phyloP scores from a whole-genome alignment of 2,797 vertebrate species.

The Menidia menidia region DNA sequence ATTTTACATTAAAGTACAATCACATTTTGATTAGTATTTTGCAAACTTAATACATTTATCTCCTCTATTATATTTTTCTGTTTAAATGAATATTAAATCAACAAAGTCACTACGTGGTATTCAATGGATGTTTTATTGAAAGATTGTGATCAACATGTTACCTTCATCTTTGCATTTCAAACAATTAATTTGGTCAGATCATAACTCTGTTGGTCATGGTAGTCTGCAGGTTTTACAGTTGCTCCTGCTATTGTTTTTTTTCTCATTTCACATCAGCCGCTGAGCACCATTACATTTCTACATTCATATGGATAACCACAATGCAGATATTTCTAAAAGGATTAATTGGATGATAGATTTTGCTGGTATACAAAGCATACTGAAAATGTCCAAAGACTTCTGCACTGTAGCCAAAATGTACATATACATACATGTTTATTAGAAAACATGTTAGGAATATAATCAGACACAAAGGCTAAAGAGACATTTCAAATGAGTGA shows the following conservation, averaged over 20 bases:
- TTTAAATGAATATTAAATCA: constrained; percentile 2
- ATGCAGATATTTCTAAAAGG: constrained; percentile 23
- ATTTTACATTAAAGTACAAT: constrained; percentile 37
- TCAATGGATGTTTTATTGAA: constrained; percentile 68
- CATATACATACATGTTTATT: constrained; percentile 36
- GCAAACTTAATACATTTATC: constrained; percentile 3
- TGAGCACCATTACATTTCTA: constrained; percentile 63
- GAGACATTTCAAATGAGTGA: constrained; percentile 21
- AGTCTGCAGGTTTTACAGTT: constrained; percentile 27
- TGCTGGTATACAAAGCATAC: constrained; percentile 33
- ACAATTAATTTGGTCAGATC: constrained; percentile 32
- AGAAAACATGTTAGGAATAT: constrained; percentile 41
- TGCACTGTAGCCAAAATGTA: constrained; percentile 50
- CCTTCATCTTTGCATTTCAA: constrained; percentile 31
- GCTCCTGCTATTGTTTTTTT: background rate
- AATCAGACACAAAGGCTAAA: constrained; percentile 38
- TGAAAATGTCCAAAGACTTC: constrained; percentile 32
- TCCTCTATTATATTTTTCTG: background rate
- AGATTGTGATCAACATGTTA: constrained; percentile 40
- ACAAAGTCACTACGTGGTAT: constrained; percentile 28
- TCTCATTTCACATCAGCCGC: constrained; percentile 26
- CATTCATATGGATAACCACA: constrained; percentile 43
- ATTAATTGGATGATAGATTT: constrained; percentile 15
- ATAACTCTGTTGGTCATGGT: constrained; percentile 16
- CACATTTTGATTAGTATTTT: constrained; percentile 51